A percentile compares a stretch with the other conserved stretches of the same genome.
These are phyloP conservation scores for Cyprinus carpio DNA, from an alignment of 2,113 vertebrate genomes.

Conservation along the genomic window DNA sequence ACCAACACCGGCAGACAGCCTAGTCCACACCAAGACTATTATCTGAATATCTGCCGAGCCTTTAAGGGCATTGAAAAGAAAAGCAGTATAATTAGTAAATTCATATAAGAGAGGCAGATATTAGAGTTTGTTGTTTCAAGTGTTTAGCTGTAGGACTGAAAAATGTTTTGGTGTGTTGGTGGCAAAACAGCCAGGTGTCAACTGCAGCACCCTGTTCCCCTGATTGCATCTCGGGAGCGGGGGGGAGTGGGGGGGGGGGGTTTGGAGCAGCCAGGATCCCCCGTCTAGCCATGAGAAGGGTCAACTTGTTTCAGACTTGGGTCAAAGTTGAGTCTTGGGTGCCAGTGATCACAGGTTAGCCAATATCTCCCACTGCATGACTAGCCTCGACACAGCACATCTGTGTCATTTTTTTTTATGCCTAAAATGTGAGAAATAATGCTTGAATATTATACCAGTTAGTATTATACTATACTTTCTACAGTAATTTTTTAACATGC, in stretches of 20 bases:
- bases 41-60: neutral
- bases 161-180: conserved; percentile 4
- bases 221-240: neutral
- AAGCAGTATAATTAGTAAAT: neutral
- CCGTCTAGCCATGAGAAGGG: conserved; percentile 20
- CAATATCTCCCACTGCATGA: neutral
- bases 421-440: neutral
- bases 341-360: neutral
- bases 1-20: neutral
- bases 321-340: conserved; percentile 31
- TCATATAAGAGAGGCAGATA: neutral
- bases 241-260: too few species aligned
- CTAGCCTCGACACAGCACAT: neutral
- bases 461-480: neutral
- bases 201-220: conserved; percentile 11
- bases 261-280: neutral
- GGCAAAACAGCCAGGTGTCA: conserved; percentile 30
- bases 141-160: neutral
- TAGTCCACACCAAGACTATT: neutral
- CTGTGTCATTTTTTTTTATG: neutral
- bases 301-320: conserved; percentile 8
- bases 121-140: conserved; percentile 14
- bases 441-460: too few species aligned
- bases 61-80: conserved; percentile 1
- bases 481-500: neutral